A percentile compares a stretch with the other conserved stretches of the same genome.
These are phyloP conservation scores for Crossoptilon crossoptilon DNA, from an alignment of 2,797 vertebrate genomes.

Conservation along the genomic window DNA sequence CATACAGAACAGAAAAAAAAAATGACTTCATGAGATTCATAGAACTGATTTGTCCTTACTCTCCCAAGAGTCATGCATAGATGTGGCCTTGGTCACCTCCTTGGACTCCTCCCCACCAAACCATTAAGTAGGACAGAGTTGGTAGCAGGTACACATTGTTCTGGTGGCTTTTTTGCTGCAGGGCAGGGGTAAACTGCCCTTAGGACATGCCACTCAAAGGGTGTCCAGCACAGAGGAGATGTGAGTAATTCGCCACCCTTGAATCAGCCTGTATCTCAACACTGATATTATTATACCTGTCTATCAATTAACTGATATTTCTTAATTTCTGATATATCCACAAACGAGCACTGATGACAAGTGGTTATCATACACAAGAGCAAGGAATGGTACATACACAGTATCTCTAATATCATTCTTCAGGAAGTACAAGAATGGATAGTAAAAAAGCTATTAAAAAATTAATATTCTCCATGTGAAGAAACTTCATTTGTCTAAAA, in stretches of 20 bases:
- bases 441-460: neutral
- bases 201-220: neutral
- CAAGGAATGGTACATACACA: neutral
- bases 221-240: neutral
- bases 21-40: neutral
- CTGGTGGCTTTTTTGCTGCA: neutral
- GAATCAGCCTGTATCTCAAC: neutral
- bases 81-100: neutral
- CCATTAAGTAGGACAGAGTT: neutral
- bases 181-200: neutral
- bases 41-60: neutral
- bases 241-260: neutral
- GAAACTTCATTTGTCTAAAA: neutral
- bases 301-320: neutral
- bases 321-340: neutral
- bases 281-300: neutral
- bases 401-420: neutral
- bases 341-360: neutral
- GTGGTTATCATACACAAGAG: neutral
- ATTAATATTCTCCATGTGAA: neutral
- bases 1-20: neutral
- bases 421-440: neutral
- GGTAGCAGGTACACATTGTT: neutral
- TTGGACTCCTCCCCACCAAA: neutral
- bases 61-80: fast-evolving